A percentile compares a stretch with the other conserved stretches of the same genome.
Conservation (phyloP, 2,888 invertebrate genomes). For the Lithodes maja region DNA sequence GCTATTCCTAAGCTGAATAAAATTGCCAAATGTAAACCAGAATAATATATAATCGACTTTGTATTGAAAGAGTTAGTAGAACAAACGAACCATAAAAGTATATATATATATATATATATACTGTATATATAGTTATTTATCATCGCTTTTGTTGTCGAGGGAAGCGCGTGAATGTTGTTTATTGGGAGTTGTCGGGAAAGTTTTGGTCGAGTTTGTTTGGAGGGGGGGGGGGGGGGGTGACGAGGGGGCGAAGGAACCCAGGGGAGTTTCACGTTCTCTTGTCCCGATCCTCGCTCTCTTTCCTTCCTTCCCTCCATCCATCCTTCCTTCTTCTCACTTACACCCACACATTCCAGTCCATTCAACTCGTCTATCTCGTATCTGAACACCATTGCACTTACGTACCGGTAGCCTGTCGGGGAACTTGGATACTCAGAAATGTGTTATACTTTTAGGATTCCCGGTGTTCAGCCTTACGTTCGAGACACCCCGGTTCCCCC, state of each 20-base stretch:
- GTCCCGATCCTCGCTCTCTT: conserved; percentile 29
- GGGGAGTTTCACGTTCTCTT: neutral
- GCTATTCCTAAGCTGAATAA: too few species aligned
- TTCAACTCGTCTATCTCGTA: neutral
- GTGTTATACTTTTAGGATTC: too few species aligned
- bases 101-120: neutral
- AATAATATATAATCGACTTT: too few species aligned
- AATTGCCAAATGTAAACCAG: too few species aligned
- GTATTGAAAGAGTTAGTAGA: too few species aligned
- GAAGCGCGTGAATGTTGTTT: conserved; percentile 48
- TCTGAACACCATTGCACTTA: too few species aligned
- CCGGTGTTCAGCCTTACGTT: neutral
- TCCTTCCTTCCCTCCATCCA: neutral
- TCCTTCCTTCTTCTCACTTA: conserved; percentile 17
- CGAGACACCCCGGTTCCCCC: conserved; percentile 15
- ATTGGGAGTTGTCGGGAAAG: conserved; percentile 48
- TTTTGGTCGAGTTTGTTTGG: conserved; percentile 45
- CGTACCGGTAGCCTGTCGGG: too few species aligned
- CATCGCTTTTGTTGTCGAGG: neutral
- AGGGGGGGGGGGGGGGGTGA: conserved; percentile 8
- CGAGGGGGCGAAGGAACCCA: neutral
- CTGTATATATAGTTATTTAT: neutral
- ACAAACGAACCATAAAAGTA: neutral
- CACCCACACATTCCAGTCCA: neutral
- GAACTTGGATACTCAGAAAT: too few species aligned